These are phyloP conservation scores for Bugulina stolonifera DNA, from an alignment of 2,888 invertebrate species.

Conservation along the genomic window DNA sequence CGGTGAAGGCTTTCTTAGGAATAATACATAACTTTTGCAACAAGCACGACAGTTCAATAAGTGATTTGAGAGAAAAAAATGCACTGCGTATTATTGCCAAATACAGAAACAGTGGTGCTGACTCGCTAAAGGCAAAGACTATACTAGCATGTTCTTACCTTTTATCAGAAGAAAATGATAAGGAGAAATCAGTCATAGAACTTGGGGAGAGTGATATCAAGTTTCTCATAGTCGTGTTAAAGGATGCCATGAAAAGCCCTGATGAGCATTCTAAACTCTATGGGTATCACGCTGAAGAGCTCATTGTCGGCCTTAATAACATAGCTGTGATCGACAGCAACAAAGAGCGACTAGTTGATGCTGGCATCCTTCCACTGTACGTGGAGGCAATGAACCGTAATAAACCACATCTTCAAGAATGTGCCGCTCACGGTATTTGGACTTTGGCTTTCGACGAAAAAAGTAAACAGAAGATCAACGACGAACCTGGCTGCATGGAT, in stretches of 20 bases:
- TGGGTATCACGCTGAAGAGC: slow-evolving; percentile 17
- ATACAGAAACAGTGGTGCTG: slow-evolving; percentile 13
- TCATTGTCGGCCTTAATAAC: slow-evolving; percentile 14
- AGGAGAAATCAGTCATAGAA: slow-evolving; percentile 10
- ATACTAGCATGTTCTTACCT: slow-evolving; percentile 15
- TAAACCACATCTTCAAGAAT: background rate
- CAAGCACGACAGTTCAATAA: slow-evolving; percentile 5
- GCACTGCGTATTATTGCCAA: background rate
- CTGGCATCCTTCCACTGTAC: slow-evolving; percentile 17
- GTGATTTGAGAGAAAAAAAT: slow-evolving; percentile 18
- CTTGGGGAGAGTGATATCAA: background rate
- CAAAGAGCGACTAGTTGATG: slow-evolving; percentile 2
- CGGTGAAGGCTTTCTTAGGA: background rate
- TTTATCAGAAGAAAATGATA: slow-evolving; percentile 1
- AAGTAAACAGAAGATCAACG: background rate
- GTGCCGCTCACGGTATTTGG: slow-evolving; percentile 24
- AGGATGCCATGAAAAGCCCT: background rate
- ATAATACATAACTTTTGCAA: slow-evolving; percentile 21
- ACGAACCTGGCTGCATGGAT: background rate
- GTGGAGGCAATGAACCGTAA: background rate
- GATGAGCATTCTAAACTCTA: background rate
- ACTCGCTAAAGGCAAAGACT: background rate
- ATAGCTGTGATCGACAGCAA: slow-evolving; percentile 17
- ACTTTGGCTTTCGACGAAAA: slow-evolving; percentile 24
- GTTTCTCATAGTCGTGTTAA: background rate